phyloP scores from a whole-genome alignment of 2,888 invertebrate genomes.

The Yponomeuta plumbellus region DNA sequence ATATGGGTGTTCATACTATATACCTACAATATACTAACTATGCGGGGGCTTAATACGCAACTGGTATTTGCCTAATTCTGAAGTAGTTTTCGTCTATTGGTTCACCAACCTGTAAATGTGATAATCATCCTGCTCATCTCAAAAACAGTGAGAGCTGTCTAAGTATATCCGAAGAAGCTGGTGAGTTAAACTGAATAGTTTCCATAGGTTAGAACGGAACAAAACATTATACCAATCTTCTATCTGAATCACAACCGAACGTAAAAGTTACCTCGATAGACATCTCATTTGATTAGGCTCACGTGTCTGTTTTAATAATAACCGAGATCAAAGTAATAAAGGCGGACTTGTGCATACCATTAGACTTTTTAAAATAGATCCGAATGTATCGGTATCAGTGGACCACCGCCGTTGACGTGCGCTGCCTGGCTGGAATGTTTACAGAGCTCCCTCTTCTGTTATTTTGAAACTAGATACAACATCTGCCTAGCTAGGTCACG shows the following conservation, averaged over 20 bases:
- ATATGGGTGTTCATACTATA: too few relatives aligned
- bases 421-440: constrained; percentile 27
- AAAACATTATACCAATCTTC: not conserved
- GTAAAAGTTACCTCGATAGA: constrained; percentile 4
- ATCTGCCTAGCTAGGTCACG: constrained; percentile 10
- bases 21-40: too few relatives aligned
- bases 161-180: too few relatives aligned
- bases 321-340: constrained; percentile 12
- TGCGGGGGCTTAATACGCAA: too few relatives aligned
- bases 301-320: constrained; percentile 14
- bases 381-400: constrained; percentile 35
- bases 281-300: constrained; percentile 9
- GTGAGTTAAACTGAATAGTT: too few relatives aligned
- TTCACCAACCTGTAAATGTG: too few relatives aligned
- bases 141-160: too few relatives aligned
- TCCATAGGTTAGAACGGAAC: too few relatives aligned
- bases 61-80: too few relatives aligned
- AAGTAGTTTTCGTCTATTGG: too few relatives aligned
- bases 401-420: constrained; percentile 31
- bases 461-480: constrained; percentile 11
- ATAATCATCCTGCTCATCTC: too few relatives aligned
- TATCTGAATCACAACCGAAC: not conserved
- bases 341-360: constrained; percentile 18
- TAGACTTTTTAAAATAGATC: constrained; percentile 31
- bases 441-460: constrained; percentile 9